Conservation (phyloP, 2,113 vertebrate species). For the Hucho hucho region DNA sequence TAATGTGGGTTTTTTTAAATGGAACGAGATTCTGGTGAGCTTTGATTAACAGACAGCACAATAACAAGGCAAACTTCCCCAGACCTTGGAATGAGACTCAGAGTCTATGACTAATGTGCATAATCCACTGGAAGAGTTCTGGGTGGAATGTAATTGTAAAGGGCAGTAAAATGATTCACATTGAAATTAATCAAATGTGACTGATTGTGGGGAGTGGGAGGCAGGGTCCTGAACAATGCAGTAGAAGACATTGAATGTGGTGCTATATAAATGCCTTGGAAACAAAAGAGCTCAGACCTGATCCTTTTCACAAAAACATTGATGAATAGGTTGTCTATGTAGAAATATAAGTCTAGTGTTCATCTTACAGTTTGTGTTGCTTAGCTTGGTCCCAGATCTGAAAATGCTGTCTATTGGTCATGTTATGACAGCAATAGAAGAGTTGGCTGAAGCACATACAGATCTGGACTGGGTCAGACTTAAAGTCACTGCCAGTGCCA, state of each 20-base stretch:
- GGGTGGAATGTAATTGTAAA: conserved; percentile 38
- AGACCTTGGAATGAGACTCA: conserved; percentile 7
- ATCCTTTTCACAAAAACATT: background rate
- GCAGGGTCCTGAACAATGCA: conserved; percentile 28
- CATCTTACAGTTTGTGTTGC: too few relatives aligned
- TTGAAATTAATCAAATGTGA: conserved; percentile 39
- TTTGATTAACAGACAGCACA: too few relatives aligned
- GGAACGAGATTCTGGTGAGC: background rate
- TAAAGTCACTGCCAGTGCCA: background rate
- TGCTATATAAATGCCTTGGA: conserved; percentile 1
- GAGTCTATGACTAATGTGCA: conserved; percentile 51
- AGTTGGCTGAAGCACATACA: too few relatives aligned
- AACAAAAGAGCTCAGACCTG: background rate
- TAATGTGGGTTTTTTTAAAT: background rate
- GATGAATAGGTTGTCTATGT: background rate
- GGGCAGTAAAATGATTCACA: conserved; percentile 54
- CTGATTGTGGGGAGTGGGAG: conserved; percentile 25
- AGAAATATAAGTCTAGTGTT: too few relatives aligned
- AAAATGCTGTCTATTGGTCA: too few relatives aligned
- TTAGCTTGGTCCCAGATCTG: too few relatives aligned
- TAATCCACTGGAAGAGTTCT: conserved; percentile 57
- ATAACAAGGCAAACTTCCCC: background rate
- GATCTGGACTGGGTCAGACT: too few relatives aligned
- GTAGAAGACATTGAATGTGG: conserved; percentile 37
- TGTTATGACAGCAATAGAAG: too few relatives aligned